Evolutionary conservation across 37 sponge, comb jelly and placozoan genomes (phyloP).

Genomic region (Crambe crambe): DNA sequence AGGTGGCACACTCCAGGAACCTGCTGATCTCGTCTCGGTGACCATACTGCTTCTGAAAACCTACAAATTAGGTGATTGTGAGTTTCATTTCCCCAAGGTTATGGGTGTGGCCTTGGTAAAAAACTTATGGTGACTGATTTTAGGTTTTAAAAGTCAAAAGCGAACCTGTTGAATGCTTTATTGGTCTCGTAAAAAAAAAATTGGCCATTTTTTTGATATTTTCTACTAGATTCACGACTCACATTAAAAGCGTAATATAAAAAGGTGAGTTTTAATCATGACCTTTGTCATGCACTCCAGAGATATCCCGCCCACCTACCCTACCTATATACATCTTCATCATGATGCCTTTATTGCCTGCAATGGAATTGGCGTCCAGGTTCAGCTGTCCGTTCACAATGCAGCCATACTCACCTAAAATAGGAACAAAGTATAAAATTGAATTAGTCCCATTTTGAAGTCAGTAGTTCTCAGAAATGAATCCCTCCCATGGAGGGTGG

Average conservation of each 20-base stretch:
- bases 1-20: slow-evolving; percentile 63
- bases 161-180: too few species aligned
- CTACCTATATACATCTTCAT: slow-evolving; percentile 54
- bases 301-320: too few species aligned
- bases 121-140: too few species aligned
- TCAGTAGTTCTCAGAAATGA: background rate
- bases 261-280: too few species aligned
- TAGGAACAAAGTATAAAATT: background rate
- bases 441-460: background rate
- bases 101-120: background rate
- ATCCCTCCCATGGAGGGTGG: too few species aligned
- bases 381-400: slow-evolving; percentile 39
- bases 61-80: too few species aligned
- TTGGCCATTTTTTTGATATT: too few species aligned
- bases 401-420: slow-evolving; percentile 5
- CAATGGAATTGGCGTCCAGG: slow-evolving; percentile 9
- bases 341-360: slow-evolving; percentile 24
- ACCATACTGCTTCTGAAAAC: slow-evolving; percentile 32
- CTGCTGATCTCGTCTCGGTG: slow-evolving; percentile 52
- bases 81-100: too few species aligned
- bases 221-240: too few species aligned
- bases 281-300: too few species aligned
- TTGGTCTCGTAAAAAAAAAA: too few species aligned
- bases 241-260: background rate
- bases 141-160: too few species aligned